phyloP scores from a whole-genome alignment of 2,113 vertebrate genomes.

The Strix aluco region DNA sequence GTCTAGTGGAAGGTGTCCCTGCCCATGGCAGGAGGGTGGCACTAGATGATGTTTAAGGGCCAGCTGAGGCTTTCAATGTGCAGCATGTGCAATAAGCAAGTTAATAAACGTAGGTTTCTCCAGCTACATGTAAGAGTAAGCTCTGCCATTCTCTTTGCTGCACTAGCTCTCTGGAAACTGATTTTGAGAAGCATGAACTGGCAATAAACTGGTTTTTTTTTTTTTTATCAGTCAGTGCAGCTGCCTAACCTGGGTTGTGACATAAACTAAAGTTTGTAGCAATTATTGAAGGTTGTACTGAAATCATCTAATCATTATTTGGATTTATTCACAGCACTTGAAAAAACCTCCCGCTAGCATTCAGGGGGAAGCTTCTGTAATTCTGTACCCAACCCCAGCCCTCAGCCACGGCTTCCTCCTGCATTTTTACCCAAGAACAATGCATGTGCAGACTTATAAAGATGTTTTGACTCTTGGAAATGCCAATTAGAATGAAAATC shows the following conservation, averaged over 20 bases:
- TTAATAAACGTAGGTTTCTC: neutral
- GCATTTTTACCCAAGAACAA: neutral
- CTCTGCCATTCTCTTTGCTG: neutral
- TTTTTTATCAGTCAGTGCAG: neutral
- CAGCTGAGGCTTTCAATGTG: no score
- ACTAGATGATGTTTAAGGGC: no score
- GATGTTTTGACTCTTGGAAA: neutral
- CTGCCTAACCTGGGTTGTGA: neutral
- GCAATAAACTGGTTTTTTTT: neutral
- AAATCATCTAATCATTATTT: neutral
- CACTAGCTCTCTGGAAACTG: neutral
- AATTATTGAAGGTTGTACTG: neutral
- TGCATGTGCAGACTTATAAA: accelerated
- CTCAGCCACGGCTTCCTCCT: neutral
- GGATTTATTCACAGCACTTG: neutral
- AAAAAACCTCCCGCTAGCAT: accelerated
- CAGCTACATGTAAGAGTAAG: neutral
- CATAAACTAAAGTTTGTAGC: neutral
- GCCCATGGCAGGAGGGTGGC: no score
- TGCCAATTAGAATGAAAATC: neutral
- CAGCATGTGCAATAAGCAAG: no score
- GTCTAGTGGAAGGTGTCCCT: no score
- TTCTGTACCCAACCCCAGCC: neutral
- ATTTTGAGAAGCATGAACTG: neutral
- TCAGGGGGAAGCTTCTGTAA: neutral